Evolutionary conservation across 2,888 invertebrate genomes (phyloP), one percentile per base, ranked within the genome.

Genomic region (Papilio protenor): DNA sequence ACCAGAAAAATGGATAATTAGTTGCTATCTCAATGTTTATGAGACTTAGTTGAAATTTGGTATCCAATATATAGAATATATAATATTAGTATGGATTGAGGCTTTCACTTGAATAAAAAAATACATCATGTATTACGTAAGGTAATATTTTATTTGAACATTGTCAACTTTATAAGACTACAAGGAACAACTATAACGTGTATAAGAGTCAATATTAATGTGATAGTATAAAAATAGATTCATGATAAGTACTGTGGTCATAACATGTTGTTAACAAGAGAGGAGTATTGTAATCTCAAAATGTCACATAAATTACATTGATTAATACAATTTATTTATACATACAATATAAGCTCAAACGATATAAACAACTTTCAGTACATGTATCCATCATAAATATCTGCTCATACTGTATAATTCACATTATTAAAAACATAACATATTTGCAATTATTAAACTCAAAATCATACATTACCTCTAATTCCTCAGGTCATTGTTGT

Each of bases 401-500:
- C 11, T 21, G 10, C 12, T 59, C 23, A 12, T 18, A 59, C 23
- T 4, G 3, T 23, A 59, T 12, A 27, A 14, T 14, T 61, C 61
- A 61, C 12, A 57, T 57, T 27, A n/a, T 10, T 27, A 61, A 27
- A 61, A 27, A 61, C 14, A 61, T 27, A 27, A 27, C 3, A 23
- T 61, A 1, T 52, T 61, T 27, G 16, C 4, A 27, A 61, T 23
- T n/a, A 76, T 79, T 40, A 77, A 66, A 79, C 80, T 79, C 79
- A 81, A 81, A 77, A 78, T 78, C 70, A 73, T 76, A 80, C 47
- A 76, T 89, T 90, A 94, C 94, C 94, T 94, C 88, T 89, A 90
- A 88, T 88, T 92, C 91, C 91, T 88, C 87, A 86, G 87, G 87
- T 89, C 87, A 89, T 89, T 82, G 83, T 83, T 82, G 84, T 81